phyloP scores from a whole-genome alignment of 2,888 invertebrate genomes.

The Pinctada fucata region DNA sequence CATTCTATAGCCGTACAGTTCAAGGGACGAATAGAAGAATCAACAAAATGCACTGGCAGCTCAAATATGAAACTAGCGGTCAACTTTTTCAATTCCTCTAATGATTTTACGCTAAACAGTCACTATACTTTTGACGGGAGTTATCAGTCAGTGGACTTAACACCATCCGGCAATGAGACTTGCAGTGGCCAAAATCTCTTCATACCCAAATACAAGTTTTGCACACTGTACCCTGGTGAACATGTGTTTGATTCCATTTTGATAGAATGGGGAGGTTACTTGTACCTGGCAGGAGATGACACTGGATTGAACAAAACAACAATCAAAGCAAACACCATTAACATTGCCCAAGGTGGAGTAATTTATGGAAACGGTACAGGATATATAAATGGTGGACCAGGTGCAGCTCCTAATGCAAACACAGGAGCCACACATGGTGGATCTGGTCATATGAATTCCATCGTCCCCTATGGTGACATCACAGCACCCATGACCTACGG shows the following conservation, averaged over 20 bases:
- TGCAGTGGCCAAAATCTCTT: slow-evolving; percentile 36
- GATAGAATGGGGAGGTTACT: slow-evolving; percentile 53
- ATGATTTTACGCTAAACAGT: slow-evolving; percentile 40
- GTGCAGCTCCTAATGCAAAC: slow-evolving; percentile 39
- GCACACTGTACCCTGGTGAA: slow-evolving; percentile 45
- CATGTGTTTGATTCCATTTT: slow-evolving; percentile 48
- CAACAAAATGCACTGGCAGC: slow-evolving; percentile 44
- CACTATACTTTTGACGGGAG: slow-evolving; percentile 29
- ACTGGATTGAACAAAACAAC: slow-evolving; percentile 48
- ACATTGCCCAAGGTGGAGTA: slow-evolving; percentile 51
- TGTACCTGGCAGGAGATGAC: slow-evolving; percentile 52
- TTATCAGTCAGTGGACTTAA: slow-evolving; percentile 22
- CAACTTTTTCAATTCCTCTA: slow-evolving; percentile 40
- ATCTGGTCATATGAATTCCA: slow-evolving; percentile 44
- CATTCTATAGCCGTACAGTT: slow-evolving; percentile 47
- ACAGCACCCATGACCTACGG: slow-evolving; percentile 54
- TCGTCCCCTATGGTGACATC: slow-evolving; percentile 56
- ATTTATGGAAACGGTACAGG: slow-evolving; percentile 58
- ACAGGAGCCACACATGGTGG: slow-evolving; percentile 59
- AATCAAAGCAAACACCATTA: slow-evolving; percentile 47
- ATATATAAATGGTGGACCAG: slow-evolving; percentile 48
- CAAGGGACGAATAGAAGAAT: slow-evolving; percentile 44
- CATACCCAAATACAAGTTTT: slow-evolving; percentile 49
- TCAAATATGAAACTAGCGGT: slow-evolving; percentile 25
- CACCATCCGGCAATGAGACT: slow-evolving; percentile 36